A percentile compares a stretch with the other conserved stretches of the same genome.
Conservation (phyloP, 2,888 invertebrate genomes). For the Hetaerina titia region DNA sequence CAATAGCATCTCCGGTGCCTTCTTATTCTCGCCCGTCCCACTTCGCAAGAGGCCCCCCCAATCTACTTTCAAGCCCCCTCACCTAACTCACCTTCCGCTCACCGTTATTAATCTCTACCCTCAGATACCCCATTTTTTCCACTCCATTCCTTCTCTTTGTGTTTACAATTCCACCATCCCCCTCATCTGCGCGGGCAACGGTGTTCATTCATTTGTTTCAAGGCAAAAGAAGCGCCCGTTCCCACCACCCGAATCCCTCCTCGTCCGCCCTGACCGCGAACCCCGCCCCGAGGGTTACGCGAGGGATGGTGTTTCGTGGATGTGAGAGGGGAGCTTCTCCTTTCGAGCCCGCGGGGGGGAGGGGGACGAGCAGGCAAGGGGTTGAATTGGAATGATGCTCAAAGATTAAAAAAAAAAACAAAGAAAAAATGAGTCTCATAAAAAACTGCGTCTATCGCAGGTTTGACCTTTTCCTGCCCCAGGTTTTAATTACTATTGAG, state of each 20-base stretch:
- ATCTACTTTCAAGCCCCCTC: neutral
- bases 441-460: neutral
- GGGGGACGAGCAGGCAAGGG: neutral
- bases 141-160: neutral
- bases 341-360: neutral
- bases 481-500: neutral
- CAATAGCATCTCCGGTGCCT: neutral
- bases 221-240: neutral
- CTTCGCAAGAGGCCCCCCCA: neutral
- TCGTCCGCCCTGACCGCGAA: neutral
- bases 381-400: neutral
- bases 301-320: neutral
- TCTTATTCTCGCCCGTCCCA: neutral
- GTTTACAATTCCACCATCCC: neutral
- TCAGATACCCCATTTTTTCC: neutral
- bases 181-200: neutral
- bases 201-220: constrained; percentile 6
- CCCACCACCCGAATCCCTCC: neutral
- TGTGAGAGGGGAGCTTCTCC: neutral
- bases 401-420: neutral
- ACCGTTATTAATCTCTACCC: neutral
- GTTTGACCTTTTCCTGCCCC: neutral
- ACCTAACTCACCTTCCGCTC: neutral
- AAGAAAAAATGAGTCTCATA: neutral
- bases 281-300: neutral